These are phyloP conservation scores for Saiga tatarica DNA, from an alignment of 2,113 vertebrate genomes.

Conservation along the genomic window DNA sequence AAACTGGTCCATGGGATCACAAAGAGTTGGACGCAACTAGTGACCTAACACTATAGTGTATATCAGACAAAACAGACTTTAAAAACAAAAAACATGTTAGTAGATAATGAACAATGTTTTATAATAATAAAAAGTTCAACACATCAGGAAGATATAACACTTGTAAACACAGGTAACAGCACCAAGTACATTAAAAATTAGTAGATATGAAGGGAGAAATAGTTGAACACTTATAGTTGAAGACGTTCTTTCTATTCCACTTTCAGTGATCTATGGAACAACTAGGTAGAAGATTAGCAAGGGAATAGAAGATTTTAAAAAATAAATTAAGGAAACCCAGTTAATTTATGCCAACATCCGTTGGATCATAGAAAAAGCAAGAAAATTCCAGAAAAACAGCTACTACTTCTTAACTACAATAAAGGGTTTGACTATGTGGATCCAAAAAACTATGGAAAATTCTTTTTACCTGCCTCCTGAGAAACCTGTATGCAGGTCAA, in stretches of 20 bases:
- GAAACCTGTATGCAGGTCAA: background rate
- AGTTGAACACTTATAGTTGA: background rate
- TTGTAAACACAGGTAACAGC: background rate
- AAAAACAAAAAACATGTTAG: background rate
- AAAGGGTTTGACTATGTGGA: background rate
- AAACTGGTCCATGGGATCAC: background rate
- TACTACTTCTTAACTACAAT: background rate
- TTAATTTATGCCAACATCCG: background rate
- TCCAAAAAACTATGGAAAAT: background rate
- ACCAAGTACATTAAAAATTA: background rate
- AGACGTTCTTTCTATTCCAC: background rate
- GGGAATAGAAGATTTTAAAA: background rate
- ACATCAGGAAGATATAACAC: background rate
- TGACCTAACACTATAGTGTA: background rate
- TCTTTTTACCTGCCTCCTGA: background rate
- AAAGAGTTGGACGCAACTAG: background rate
- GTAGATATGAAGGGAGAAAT: background rate
- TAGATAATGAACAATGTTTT: background rate
- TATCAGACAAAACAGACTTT: background rate
- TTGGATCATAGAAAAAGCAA: background rate
- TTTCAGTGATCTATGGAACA: background rate
- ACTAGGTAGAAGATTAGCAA: background rate
- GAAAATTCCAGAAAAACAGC: background rate
- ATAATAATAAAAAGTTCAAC: background rate
- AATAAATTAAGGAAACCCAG: background rate